A percentile compares a stretch with the other conserved stretches of the same genome.
phyloP scores from a whole-genome alignment of 1,140 invertebrate genomes.

The Nixonia krombeini region DNA sequence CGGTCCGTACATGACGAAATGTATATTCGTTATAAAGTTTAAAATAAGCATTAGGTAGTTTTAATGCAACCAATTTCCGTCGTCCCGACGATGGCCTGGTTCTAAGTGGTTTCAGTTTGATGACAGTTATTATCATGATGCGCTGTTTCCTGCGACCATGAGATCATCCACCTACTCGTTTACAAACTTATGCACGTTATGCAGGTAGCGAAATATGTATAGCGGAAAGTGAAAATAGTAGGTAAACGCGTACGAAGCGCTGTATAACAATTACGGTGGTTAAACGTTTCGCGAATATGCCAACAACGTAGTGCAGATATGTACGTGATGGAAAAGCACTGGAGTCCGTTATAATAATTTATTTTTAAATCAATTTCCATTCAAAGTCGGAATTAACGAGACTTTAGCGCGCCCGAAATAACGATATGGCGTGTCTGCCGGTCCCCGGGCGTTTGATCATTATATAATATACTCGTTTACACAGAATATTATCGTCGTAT shows the following conservation, averaged over 20 bases:
- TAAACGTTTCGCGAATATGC: no score
- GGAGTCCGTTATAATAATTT: no score
- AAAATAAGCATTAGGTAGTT: conserved; percentile 8
- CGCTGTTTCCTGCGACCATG: conserved; percentile 70
- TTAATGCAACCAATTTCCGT: conserved; percentile 39
- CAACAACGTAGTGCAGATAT: no score
- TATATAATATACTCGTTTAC: conserved; percentile 64
- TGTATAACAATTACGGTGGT: no score
- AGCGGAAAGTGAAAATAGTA: no score
- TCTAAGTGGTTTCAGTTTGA: conserved; percentile 70
- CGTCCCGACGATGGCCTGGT: conserved; percentile 53
- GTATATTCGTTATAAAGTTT: no score
- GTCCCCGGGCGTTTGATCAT: conserved; percentile 30
- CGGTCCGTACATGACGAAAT: no score
- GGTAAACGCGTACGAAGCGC: no score
- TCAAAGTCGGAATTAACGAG: no score
- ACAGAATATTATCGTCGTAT: conserved; percentile 64
- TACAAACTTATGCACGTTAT: conserved; percentile 31
- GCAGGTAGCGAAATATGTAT: conserved; percentile 29
- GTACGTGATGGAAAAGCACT: no score
- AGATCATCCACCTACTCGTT: conserved; percentile 57
- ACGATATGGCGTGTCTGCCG: conserved; percentile 3
- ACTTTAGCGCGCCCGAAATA: no score
- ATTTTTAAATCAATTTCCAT: no score
- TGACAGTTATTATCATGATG: conserved; percentile 71